Evolutionary conservation across 2,797 vertebrate species (phyloP), one percentile per base, ranked within the genome.

Genomic region (Austrolebias charrua): DNA sequence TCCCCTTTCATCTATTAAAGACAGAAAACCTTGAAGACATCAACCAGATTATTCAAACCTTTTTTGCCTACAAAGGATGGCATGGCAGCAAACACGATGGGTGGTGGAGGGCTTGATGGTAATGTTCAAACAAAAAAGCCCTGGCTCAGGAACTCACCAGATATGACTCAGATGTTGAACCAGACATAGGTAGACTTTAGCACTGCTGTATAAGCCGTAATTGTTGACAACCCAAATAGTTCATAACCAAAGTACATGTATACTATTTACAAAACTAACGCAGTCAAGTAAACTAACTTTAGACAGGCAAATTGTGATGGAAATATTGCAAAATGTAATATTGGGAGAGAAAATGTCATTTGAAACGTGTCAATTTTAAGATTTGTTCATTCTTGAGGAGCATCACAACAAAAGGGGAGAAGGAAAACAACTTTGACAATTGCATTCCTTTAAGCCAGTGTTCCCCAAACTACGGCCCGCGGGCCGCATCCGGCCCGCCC

Each of bases 401-500:
- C 61, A 59, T 82, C 64, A 61, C 50, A 80, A 69, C 50, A 53
- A 65, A 40, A 16, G 66, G 43, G 46, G 16, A 28, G 58, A 6
- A 2, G 19, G 59, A 65, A 49, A 56, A 70, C 69, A 73, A 53
- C 75, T 14, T 57, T 69, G 70, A 77, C 73, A 50, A 50, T 38
- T 63, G 75, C 60, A 70, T 63, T 55, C 52, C 67, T 64, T 52
- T 45, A 61, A 81, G 73, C 80, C n/a, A n/a, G n/a, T n/a, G n/a
- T n/a, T n/a, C n/a, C n/a, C n/a, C n/a, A n/a, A n/a, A n/a, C n/a
- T n/a, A n/a, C n/a, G n/a, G n/a, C n/a, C n/a, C n/a, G n/a, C n/a
- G n/a, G n/a, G n/a, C n/a, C n/a, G n/a, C n/a, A n/a, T n/a, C n/a
- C n/a, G n/a, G n/a, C n/a, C n/a, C n/a, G n/a, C n/a, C n/a, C n/a